These are phyloP conservation scores for Malaclemys terrapin DNA, from an alignment of 2,113 vertebrate species.

Conservation along the genomic window DNA sequence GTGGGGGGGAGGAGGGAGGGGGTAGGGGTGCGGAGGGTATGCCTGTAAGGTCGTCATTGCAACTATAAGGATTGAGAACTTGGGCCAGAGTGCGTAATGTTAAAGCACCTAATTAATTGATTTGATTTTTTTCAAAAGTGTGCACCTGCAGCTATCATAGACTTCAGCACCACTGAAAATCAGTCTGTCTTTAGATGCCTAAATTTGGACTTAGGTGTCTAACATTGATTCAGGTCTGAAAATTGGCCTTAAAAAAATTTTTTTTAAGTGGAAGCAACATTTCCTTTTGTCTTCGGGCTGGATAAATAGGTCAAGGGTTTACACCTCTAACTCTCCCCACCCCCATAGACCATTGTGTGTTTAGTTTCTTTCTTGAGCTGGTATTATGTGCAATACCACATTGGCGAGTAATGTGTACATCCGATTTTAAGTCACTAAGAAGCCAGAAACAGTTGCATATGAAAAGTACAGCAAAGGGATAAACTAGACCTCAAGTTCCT, in stretches of 20 bases:
- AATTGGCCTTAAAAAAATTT: background rate
- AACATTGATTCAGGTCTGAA: background rate
- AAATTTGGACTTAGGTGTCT: background rate
- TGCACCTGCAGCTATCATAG: background rate
- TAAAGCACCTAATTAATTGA: background rate
- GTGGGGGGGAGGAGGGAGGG: fast-evolving
- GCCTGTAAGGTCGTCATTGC: background rate
- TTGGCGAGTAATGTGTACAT: background rate
- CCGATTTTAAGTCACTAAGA: background rate
- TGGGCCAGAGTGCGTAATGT: background rate
- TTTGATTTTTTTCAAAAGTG: background rate
- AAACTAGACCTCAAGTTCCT: background rate
- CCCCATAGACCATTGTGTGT: background rate
- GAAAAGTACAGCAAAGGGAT: background rate
- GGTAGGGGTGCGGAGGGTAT: background rate
- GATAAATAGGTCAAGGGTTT: background rate
- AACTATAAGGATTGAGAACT: background rate
- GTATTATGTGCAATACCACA: background rate
- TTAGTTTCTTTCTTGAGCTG: background rate
- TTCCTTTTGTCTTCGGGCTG: background rate
- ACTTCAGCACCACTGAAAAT: background rate
- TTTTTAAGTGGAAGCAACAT: background rate
- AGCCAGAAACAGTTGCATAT: background rate
- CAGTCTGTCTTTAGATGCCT: background rate
- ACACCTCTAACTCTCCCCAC: background rate